Base-by-base conservation (phyloP, 1,140 invertebrate species). In the Zaprionus tsacasi region DNA sequence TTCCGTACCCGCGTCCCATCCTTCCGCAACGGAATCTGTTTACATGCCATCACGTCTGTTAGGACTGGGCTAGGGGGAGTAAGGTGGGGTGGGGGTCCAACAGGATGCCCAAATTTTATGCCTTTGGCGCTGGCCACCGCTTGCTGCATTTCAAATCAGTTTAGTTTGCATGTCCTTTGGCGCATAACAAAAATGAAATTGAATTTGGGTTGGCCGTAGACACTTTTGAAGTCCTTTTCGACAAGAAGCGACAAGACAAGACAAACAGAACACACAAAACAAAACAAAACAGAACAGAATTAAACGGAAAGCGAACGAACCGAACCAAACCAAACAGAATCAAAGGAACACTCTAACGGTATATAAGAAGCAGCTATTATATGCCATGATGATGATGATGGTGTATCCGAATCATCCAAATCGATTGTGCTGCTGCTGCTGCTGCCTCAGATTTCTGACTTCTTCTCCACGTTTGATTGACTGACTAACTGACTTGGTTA, bases 131-230 rank as follows among this genome's bases (percentile, higher is more conserved):
- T 55, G 69, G 73, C 60, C 56, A 76, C 61, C 68, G 56, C 54
- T 71, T 71, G 85, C 82, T 86, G 82, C 80, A 88, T 88, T 88
- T 71, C 57, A 88, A 88, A 89, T 89, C 83, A 81, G 83, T 89
- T 87, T 88, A 73, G 85, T 88, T 88, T 88, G 83, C 83, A 87
- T 88, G 74, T 85, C 81, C 78, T 85, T 78, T 81, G 70, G 82
- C 70, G 79, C 70, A 80, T 59, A 71, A 71, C 73, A 76, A 79
- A 86, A 87, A 77, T 76, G 67, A 76, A 82, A 87, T 87, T 71
- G 82, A 88, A 87, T 83, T 88, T 88, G 70, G 76, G 78, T 74
- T 88, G 79, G 57, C n/a, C 25, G 55, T 58, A 63, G 77, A 77
- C 81, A 85, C 85, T 83, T 89, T 89, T 88, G 78, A 82, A 77